Conservation (phyloP, 2,888 invertebrate species). For the Thera britannica region DNA sequence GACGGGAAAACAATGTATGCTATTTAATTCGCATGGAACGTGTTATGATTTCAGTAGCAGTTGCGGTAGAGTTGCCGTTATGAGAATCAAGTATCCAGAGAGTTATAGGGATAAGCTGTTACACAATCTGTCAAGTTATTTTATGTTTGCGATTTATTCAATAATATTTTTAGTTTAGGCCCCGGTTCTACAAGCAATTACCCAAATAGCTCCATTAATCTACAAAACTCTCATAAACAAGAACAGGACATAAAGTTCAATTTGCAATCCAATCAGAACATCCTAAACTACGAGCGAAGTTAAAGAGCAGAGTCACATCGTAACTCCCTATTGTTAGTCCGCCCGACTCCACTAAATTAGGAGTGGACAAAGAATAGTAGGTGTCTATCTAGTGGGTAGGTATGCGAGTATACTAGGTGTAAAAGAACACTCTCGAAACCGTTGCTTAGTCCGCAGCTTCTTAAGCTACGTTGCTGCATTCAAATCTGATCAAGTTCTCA, state of each 20-base stretch:
- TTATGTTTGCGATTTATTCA: neutral
- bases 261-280: constrained; percentile 39
- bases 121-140: neutral
- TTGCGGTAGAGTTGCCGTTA: constrained; percentile 12
- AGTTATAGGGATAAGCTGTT: neutral
- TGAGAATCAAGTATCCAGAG: constrained; percentile 6
- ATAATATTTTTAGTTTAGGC: constrained; percentile 2
- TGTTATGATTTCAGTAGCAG: constrained; percentile 15
- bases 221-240: constrained; percentile 34
- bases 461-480: too few relatives aligned
- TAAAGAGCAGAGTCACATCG: constrained; percentile 40
- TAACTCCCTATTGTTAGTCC: constrained; percentile 39
- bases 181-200: constrained; percentile 30
- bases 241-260: constrained; percentile 37
- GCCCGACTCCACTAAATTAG: constrained; percentile 60
- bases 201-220: constrained; percentile 36
- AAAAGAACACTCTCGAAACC: neutral
- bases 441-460: too few relatives aligned
- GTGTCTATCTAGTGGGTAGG: constrained; percentile 23
- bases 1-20: constrained; percentile 21
- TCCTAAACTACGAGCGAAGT: constrained; percentile 37
- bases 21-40: constrained; percentile 18
- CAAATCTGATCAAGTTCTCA: too few relatives aligned
- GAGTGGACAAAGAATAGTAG: constrained; percentile 63
- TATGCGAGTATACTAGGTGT: constrained; percentile 36